These are phyloP conservation scores for Argyra leucocephala DNA, from an alignment of 2,888 invertebrate genomes.

Conservation along the genomic window DNA sequence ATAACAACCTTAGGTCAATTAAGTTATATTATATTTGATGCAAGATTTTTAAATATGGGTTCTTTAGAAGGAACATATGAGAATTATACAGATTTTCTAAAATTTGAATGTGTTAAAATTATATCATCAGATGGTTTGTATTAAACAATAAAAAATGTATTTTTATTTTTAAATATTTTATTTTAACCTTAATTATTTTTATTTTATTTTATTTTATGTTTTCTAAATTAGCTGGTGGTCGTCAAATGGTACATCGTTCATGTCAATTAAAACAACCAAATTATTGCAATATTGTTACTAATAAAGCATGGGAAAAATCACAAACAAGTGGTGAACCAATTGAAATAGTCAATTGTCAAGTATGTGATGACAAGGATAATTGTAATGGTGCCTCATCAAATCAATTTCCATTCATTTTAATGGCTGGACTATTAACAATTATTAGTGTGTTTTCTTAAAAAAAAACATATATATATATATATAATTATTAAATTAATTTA, in stretches of 20 bases:
- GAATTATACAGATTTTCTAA: neutral
- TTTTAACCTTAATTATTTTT: too few relatives aligned
- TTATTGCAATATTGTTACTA: neutral
- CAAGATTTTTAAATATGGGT: neutral
- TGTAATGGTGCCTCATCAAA: neutral
- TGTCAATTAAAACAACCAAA: neutral
- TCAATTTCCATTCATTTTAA: neutral
- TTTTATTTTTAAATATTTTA: too few relatives aligned
- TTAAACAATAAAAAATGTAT: neutral
- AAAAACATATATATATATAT: neutral
- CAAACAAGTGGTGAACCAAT: neutral
- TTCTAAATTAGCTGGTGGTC: neutral
- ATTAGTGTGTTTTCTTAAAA: neutral
- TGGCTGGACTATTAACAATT: neutral
- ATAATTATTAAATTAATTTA: too few relatives aligned
- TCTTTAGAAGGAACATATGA: neutral
- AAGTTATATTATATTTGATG: neutral
- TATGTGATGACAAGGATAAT: slow-evolving; percentile 1
- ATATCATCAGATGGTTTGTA: neutral
- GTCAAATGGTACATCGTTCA: neutral
- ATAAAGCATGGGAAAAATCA: neutral
- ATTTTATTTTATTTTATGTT: too few relatives aligned
- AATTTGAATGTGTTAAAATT: neutral
- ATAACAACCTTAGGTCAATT: neutral
- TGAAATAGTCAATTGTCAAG: neutral